These are phyloP conservation scores for Benitochromis conjunctus DNA, from an alignment of 2,113 vertebrate species.

Conservation along the genomic window DNA sequence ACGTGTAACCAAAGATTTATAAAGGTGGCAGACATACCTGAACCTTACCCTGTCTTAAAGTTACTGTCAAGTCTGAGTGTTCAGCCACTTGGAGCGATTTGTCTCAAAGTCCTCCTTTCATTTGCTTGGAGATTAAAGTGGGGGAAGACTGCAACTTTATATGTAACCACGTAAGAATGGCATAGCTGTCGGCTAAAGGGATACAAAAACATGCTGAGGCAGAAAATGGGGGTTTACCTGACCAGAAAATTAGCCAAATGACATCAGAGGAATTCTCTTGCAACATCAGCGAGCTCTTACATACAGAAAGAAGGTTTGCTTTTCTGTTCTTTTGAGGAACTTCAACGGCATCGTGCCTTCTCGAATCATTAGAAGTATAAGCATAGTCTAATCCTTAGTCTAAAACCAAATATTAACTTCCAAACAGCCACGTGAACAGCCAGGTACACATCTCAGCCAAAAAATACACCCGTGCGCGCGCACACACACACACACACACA, in stretches of 20 bases:
- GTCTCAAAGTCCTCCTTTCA: neutral
- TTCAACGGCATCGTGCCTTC: neutral
- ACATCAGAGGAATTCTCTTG: neutral
- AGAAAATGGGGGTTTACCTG: slow-evolving; percentile 4
- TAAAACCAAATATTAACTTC: neutral
- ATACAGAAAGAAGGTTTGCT: neutral
- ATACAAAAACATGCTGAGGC: neutral
- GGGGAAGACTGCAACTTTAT: neutral
- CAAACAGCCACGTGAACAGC: neutral
- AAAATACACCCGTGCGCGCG: too few species aligned
- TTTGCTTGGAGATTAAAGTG: neutral
- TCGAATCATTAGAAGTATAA: neutral
- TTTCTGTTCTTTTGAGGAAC: neutral
- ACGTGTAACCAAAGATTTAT: neutral
- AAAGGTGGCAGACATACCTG: neutral
- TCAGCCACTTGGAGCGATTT: neutral
- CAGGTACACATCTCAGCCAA: neutral
- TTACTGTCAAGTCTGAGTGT: neutral
- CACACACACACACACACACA: neutral
- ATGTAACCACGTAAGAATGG: neutral
- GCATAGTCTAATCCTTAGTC: neutral
- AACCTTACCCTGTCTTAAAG: neutral
- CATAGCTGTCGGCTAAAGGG: neutral
- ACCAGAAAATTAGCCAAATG: neutral
- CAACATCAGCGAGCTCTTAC: neutral